Conservation (phyloP, 2,797 vertebrate species). For the Darevskia mixta region DNA sequence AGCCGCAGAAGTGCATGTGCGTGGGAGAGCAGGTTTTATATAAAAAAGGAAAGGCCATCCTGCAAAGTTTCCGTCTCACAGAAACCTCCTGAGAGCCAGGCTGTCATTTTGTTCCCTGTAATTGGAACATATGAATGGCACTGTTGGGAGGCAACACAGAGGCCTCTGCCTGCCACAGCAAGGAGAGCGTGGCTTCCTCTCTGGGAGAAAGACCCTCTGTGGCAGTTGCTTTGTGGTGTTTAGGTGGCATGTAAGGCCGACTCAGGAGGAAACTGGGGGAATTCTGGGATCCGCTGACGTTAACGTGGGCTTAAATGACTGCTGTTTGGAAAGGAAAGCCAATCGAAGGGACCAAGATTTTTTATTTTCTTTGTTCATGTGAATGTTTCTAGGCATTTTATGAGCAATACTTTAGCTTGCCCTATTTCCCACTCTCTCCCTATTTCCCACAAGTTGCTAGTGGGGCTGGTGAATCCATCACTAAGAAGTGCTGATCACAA, state of each 20-base stretch:
- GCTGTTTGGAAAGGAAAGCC: no score
- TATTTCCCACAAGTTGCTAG: not conserved
- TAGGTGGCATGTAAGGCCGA: not conserved
- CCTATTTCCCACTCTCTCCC: not conserved
- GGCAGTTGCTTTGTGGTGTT: not conserved
- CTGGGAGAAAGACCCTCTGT: not conserved
- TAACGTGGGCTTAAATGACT: no score
- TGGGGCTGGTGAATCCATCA: not conserved
- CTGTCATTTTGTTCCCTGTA: not conserved
- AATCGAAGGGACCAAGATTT: no score
- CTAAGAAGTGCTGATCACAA: not conserved
- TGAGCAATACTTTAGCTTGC: not conserved
- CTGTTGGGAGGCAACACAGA: not conserved
- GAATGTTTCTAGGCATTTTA: not conserved
- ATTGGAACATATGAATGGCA: not conserved
- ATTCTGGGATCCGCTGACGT: not conserved
- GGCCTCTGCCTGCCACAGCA: not conserved
- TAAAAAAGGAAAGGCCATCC: no score
- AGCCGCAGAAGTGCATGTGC: no score
- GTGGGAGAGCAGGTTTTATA: not conserved
- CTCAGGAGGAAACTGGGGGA: not conserved
- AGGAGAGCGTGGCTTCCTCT: no score
- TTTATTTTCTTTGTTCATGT: not conserved
- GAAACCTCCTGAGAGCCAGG: not conserved
- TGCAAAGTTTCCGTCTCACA: not conserved